Percentiles rank a stretch among this genome's conserved stretches.
These are phyloP conservation scores for Apodemia hepburni DNA, from an alignment of 2,888 invertebrate genomes.

Conservation along the genomic window DNA sequence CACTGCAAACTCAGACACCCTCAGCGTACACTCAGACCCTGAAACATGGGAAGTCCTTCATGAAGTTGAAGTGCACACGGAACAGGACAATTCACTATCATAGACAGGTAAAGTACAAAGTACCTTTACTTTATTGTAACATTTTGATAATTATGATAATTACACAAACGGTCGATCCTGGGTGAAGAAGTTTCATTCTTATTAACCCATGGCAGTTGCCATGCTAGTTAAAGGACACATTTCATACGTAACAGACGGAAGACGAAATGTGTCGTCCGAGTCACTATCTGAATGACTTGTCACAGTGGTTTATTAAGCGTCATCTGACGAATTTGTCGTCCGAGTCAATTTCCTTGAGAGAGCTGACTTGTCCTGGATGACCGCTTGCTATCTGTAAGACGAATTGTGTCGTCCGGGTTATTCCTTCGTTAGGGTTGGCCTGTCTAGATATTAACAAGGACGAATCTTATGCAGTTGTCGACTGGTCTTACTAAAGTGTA, in stretches of 20 bases:
- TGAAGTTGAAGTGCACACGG: not conserved
- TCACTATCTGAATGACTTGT: not conserved
- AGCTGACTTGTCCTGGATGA: not conserved
- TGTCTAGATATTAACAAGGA: too few relatives aligned
- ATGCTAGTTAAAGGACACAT: not conserved
- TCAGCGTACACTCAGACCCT: not conserved
- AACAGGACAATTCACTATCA: not conserved
- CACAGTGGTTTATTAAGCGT: not conserved
- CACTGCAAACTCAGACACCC: conserved; percentile 6
- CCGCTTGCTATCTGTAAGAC: not conserved
- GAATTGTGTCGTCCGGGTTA: not conserved
- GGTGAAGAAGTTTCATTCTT: not conserved
- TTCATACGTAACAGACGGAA: not conserved
- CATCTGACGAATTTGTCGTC: conserved; percentile 2
- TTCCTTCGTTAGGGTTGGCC: too few relatives aligned
- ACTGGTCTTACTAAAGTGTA: not conserved
- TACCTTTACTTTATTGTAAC: not conserved
- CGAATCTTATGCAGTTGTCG: not conserved
- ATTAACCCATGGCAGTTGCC: not conserved
- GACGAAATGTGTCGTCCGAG: not conserved
- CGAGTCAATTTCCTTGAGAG: not conserved
- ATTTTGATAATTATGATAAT: too few relatives aligned
- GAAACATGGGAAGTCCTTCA: not conserved
- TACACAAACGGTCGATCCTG: not conserved
- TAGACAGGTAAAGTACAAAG: not conserved